Base-by-base conservation (phyloP, 2,797 vertebrate genomes). In the Siniperca obscura region DNA sequence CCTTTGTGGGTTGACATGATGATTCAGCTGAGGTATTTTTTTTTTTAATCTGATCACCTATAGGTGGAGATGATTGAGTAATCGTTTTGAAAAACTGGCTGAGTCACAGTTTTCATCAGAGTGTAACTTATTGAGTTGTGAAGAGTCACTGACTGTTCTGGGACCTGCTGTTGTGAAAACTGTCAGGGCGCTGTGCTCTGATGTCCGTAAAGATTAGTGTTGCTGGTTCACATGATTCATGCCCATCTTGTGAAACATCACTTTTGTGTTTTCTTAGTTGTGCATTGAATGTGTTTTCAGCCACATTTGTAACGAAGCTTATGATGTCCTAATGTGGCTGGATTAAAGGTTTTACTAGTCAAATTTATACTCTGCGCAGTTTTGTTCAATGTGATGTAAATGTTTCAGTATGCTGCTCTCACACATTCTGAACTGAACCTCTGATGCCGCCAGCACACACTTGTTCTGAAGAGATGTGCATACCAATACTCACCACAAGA, bases 341-440 rank as follows among this genome's bases (percentile, higher is more conserved):
- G 61, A 86, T 79, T 70, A 19, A 73, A 81, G 83, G 52, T 61
- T 60, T 71, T 84, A 46, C 61, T 27, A 69, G 78, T 81, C 57
- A 75, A 34, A 70, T 87, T 86, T 88, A 72, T 83, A 88, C 57
- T 2, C 77, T 89, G 81, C 61, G 74, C 70, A 71, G 80, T 83
- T 91, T 84, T 83, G 78, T 90, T 87, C 64, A 86, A 67, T 75
- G 88, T 86, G 81, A 83, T 76, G 78, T 91, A 72, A 88, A 86
- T 66, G 84, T 91, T 64, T 85, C 64, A 2, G n/a, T 89, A 25
- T 80, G 89, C 83, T 90, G 86, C 77, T 76, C 64, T 76, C 46
- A 76, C 74, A 84, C 76, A 40, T 75, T 55, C 61, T 83, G 30
- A 78, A 73, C 53, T 80, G 56, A 87, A 72, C 65, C 61, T 44